Conservation (phyloP, 1,140 invertebrate species). For the Drosophila fuyamai region DNA sequence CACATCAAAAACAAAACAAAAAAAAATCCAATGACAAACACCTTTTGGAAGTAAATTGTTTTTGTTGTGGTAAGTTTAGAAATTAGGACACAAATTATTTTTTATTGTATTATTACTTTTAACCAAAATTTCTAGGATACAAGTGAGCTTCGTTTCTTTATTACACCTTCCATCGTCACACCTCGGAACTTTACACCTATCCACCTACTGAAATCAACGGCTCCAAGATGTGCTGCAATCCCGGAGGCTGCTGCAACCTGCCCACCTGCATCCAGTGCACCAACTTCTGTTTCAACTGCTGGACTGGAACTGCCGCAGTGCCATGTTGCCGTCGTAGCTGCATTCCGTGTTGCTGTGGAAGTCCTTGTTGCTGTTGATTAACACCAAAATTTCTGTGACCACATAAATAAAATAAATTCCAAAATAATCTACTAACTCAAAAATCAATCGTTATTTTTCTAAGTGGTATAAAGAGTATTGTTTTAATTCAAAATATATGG, state of each 20-base stretch:
- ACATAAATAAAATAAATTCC: not conserved
- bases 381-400: not conserved
- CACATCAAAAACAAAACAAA: constrained; percentile 34
- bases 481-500: no score
- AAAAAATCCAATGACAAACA: constrained; percentile 19
- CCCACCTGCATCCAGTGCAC: constrained; percentile 60
- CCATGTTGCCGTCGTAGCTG: constrained; percentile 34
- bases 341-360: constrained; percentile 45
- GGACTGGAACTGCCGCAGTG: constrained; percentile 48
- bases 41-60: constrained; percentile 21
- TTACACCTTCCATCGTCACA: no score
- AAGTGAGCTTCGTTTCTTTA: no score
- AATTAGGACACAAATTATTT: not conserved
- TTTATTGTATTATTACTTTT: no score
- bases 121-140: not conserved
- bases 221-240: constrained; percentile 60
- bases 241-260: constrained; percentile 61
- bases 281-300: constrained; percentile 68
- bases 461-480: no score
- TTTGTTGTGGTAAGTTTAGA: constrained; percentile 24
- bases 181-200: no score
- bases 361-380: constrained; percentile 40
- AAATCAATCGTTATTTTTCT: no score
- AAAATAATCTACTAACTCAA: not conserved
- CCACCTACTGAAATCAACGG: no score